Evolutionary conservation across 2,797 vertebrate genomes (phyloP), one percentile per base, ranked within the genome.

Genomic region (Silurus lanzhouensis): DNA sequence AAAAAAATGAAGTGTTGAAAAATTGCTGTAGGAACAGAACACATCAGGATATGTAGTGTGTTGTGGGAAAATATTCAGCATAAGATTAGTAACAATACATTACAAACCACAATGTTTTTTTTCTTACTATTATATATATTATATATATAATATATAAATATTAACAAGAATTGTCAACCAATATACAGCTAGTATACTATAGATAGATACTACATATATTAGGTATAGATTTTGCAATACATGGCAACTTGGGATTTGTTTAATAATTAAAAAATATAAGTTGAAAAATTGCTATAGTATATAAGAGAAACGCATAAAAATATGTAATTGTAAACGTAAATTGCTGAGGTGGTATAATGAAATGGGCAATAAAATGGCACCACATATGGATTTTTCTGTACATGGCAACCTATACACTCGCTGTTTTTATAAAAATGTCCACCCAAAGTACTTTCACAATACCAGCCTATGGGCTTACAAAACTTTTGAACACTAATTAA

Each of bases 401-500:
- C 44, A 48, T 64, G 78, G n/a, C 61, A 64, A 46, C 31, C 38
- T 63, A 3, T 7, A 5, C 14, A 17, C 0, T 63, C 6, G 0
- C 58, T 44, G 76, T 13, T 31, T 79, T 46, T 17, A 80, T 48
- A 17, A 25, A 19, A 13, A 46, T n/a, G 3, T 2, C 19, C 1
- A 52, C 58, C 2, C 22, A 10, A 57, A 79, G 10, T n/a, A 79
- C 14, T n/a, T 77, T n/a, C 55, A 31, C 25, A 38, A 20, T 60
- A 20, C 20, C 25, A 58, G 72, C 7, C 6, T 25, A 25, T 17
- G 6, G 19, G 6, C 58, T 15, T 25, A 48, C 60, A 64, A 25
- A 64, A 80, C 60, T 80, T 22, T 48, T 48, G 20, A 80, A 44
- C 77, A 48, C 38, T 80, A 58, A 48, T 61, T 78, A 78, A 61